These are phyloP conservation scores for Yponomeuta sedellus DNA, from an alignment of 2,888 invertebrate genomes.

Conservation along the genomic window DNA sequence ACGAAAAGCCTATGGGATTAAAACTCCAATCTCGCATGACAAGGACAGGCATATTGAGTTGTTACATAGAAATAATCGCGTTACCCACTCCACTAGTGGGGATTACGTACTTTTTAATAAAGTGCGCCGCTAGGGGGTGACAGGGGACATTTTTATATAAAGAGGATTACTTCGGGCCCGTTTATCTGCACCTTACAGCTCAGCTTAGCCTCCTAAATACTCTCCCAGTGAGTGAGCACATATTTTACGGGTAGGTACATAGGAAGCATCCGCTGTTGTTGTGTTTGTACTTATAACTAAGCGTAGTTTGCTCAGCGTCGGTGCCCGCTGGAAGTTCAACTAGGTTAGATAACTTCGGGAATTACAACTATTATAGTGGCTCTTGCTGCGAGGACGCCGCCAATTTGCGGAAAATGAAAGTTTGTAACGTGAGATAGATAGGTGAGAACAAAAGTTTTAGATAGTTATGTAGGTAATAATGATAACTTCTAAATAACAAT, in stretches of 20 bases:
- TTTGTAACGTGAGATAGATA: not conserved
- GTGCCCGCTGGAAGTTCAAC: not conserved
- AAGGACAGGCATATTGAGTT: slow-evolving; percentile 57
- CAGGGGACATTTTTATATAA: slow-evolving; percentile 74
- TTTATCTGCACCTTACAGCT: slow-evolving; percentile 75
- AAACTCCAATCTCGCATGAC: slow-evolving; percentile 71
- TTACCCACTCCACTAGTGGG: slow-evolving; percentile 72
- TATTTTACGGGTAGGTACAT: slow-evolving; percentile 38
- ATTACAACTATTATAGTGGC: not conserved
- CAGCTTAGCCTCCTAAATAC: slow-evolving; percentile 69
- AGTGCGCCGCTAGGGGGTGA: slow-evolving; percentile 60
- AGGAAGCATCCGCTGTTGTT: slow-evolving; percentile 4
- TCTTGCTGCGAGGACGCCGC: not conserved
- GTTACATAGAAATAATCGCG: slow-evolving; percentile 68
- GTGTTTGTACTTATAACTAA: not conserved
- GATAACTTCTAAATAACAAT: too few species aligned
- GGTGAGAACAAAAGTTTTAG: not conserved
- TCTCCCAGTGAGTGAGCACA: slow-evolving; percentile 51
- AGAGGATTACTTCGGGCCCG: slow-evolving; percentile 71
- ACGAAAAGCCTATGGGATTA: slow-evolving; percentile 43
- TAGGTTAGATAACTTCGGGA: not conserved
- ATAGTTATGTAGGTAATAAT: not conserved
- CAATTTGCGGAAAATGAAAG: not conserved
- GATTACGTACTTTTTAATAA: slow-evolving; percentile 76
- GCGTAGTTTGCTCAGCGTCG: not conserved